A percentile compares a stretch with the other conserved stretches of the same genome.
These are phyloP conservation scores for Brachionichthys hirsutus DNA, from an alignment of 2,113 vertebrate species.

Conservation along the genomic window DNA sequence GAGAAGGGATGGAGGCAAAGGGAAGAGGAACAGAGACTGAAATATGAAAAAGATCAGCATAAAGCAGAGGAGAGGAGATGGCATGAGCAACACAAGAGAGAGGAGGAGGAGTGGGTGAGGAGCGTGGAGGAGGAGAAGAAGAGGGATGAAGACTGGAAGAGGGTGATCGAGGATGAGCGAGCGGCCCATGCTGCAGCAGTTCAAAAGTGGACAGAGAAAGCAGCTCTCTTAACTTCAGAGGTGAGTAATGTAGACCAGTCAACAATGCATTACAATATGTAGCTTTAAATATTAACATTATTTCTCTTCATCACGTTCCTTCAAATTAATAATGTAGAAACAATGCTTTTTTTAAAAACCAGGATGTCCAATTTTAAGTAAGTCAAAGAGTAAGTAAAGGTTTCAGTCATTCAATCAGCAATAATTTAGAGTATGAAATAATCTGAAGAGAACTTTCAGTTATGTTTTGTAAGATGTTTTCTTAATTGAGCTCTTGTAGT, in stretches of 20 bases:
- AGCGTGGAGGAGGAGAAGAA: neutral
- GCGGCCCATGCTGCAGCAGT: slow-evolving; percentile 15
- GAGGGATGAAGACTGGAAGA: slow-evolving; percentile 7
- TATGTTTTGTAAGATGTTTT: neutral
- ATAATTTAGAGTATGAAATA: no score
- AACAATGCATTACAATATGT: no score
- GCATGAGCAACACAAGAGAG: slow-evolving; percentile 19
- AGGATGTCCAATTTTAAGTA: no score
- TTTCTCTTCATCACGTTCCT: neutral
- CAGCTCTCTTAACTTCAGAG: slow-evolving; percentile 35
- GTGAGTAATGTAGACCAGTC: slow-evolving; percentile 26
- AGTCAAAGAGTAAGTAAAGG: no score
- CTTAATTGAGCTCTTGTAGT: slow-evolving; percentile 4
- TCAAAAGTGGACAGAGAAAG: slow-evolving; percentile 31
- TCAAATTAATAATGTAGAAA: slow-evolving; percentile 17
- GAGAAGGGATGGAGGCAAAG: slow-evolving; percentile 23
- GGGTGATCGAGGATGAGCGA: slow-evolving; percentile 23
- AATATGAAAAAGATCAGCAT: slow-evolving; percentile 16
- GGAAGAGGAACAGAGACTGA: slow-evolving; percentile 15
- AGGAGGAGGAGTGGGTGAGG: slow-evolving; percentile 16
- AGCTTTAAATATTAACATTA: no score
- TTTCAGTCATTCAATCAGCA: no score
- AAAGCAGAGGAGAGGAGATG: slow-evolving; percentile 24
- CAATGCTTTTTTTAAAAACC: neutral
- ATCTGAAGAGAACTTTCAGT: neutral